Evolutionary conservation across 1,140 invertebrate species (phyloP), one percentile per base, ranked within the genome.

Genomic region (Streblospio benedicti): DNA sequence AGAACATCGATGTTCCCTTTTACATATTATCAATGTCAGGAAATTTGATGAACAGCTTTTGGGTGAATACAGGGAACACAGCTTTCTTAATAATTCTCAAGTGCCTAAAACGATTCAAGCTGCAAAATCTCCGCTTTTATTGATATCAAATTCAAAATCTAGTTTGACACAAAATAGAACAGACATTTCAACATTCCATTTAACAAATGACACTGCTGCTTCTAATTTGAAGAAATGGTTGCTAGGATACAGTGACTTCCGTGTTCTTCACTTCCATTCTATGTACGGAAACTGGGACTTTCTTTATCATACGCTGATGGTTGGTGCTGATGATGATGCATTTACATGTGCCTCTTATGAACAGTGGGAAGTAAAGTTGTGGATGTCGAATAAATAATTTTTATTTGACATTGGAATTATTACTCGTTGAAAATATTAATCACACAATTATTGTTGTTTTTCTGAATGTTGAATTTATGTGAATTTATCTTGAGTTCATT

Each of bases 291-390:
- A n/a, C n/a, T n/a, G n/a, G n/a, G n/a, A n/a, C n/a, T n/a, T n/a
- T n/a, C n/a, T n/a, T n/a, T n/a, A n/a, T n/a, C n/a, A n/a, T n/a
- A n/a, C n/a, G n/a, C n/a, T n/a, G n/a, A n/a, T n/a, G n/a, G 59
- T 18, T 9, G 28, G 31, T 27, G 35, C 59, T 18, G 33, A 35
- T 14, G 30, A 30, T 9, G 35, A 54, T 14, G 31, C 50, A 30
- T 60, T 60, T 30, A 32, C 52, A n/a, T 60, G 59, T 44, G 30
- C 59, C 45, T 31, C 18, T 18, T 60, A 60, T 52, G 59, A 60
- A 30, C 59, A 60, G 51, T 60, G 59, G 59, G 49, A 55, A 47
- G 23, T 9, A 47, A 6, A 47, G 45, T n/a, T n/a, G n/a, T n/a
- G n/a, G n/a, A n/a, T n/a, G n/a, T n/a, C n/a, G n/a, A n/a, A n/a